Evolutionary conservation across 2,888 invertebrate species (phyloP).

Genomic region (Alcis repandata): DNA sequence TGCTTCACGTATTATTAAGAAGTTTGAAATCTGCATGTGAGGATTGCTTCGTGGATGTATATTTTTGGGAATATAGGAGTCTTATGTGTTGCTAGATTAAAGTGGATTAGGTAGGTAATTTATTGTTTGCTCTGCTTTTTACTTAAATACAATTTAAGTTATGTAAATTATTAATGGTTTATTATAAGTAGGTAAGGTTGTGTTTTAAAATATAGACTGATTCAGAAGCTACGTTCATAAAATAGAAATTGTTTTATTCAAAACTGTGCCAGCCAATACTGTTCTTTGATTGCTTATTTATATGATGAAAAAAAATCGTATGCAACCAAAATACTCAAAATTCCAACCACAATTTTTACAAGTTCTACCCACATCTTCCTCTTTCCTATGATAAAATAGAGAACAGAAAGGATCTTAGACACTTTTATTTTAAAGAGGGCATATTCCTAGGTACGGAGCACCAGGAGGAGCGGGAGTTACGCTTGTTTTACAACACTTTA

Average conservation of each 20-base stretch:
- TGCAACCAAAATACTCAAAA: not conserved
- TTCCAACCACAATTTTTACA: not conserved
- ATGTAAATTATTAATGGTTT: too few species aligned
- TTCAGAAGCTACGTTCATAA: not conserved
- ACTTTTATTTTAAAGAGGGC: constrained; percentile 68
- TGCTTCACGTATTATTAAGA: constrained; percentile 59
- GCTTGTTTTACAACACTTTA: constrained; percentile 84
- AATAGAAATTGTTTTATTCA: not conserved
- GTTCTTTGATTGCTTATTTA: not conserved
- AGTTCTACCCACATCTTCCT: constrained; percentile 19
- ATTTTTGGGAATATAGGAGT: constrained; percentile 1
- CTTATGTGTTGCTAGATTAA: not conserved
- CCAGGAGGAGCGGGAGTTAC: constrained; percentile 64
- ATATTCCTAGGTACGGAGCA: constrained; percentile 57
- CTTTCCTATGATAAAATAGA: constrained; percentile 54
- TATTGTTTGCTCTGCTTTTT: not conserved
- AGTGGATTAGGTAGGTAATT: not conserved
- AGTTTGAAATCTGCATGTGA: constrained; percentile 36
- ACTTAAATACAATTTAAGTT: too few species aligned
- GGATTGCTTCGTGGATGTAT: constrained; percentile 16
- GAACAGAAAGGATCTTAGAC: constrained; percentile 53
- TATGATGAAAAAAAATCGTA: not conserved
- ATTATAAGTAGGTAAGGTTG: too few species aligned
- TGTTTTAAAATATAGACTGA: too few species aligned
- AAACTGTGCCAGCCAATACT: not conserved